Conservation (phyloP, 2,888 invertebrate genomes). For the Heliconius hortense region DNA sequence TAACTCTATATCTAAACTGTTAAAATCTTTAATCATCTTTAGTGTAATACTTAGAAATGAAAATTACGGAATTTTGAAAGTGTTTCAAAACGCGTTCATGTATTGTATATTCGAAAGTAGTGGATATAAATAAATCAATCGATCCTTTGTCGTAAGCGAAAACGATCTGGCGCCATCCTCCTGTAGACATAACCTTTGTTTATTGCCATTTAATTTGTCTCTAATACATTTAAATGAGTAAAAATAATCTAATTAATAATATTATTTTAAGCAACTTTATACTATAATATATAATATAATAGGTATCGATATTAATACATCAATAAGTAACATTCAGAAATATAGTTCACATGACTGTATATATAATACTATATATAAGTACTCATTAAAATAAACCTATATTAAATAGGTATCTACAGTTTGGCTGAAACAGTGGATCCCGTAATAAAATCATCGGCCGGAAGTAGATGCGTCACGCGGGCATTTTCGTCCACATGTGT, state of each 20-base stretch:
- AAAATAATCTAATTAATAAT: not conserved
- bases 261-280: not conserved
- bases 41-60: not conserved
- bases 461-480: constrained; percentile 79
- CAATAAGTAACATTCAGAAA: not conserved
- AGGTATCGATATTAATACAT: not conserved
- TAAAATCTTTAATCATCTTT: not conserved
- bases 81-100: not conserved
- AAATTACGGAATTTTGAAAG: not conserved
- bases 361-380: not conserved
- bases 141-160: constrained; percentile 45
- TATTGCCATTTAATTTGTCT: constrained; percentile 12
- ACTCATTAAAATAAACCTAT: constrained; percentile 35
- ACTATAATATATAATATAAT: no score
- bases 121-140: constrained; percentile 47
- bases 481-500: constrained; percentile 72
- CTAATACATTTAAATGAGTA: not conserved
- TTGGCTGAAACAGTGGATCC: constrained; percentile 65
- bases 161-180: constrained; percentile 43
- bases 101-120: constrained; percentile 34
- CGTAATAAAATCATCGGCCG: constrained; percentile 78
- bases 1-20: not conserved
- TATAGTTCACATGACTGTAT: not conserved
- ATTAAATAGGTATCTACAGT: constrained; percentile 42
- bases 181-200: constrained; percentile 40